Evolutionary conservation across 2,113 vertebrate genomes (phyloP).

Genomic region (Saiga tatarica): DNA sequence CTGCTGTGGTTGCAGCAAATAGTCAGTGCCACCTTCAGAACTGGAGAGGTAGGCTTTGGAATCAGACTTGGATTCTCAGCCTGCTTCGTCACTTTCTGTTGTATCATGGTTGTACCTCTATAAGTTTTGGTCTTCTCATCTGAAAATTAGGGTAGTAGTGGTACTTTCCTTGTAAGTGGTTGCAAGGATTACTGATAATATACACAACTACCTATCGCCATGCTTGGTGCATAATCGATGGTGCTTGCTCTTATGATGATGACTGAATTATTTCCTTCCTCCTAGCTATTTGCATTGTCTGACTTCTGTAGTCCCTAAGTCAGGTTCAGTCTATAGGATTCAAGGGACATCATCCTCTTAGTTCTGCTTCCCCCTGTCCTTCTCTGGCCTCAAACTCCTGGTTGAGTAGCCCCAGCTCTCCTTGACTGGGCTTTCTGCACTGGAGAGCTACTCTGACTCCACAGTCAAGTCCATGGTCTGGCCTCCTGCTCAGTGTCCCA

Average conservation of each 20-base stretch:
- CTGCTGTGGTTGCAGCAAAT: neutral
- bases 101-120: neutral
- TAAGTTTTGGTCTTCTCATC: neutral
- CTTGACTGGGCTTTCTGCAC: neutral
- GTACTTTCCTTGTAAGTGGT: neutral
- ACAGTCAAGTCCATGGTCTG: neutral
- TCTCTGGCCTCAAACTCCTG: neutral
- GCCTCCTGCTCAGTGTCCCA: neutral
- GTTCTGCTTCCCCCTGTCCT: neutral
- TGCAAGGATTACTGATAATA: neutral
- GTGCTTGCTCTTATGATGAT: rapidly evolving
- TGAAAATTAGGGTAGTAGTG: neutral
- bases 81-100: neutral
- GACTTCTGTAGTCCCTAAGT: neutral
- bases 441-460: neutral
- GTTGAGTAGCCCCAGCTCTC: neutral
- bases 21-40: neutral
- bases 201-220: neutral
- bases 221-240: neutral
- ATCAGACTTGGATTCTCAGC: neutral
- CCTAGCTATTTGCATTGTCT: neutral
- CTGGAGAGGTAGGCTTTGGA: neutral
- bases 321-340: neutral
- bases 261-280: neutral
- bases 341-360: neutral